These are phyloP conservation scores for Drymodes brunneopygia DNA, from an alignment of 2,113 vertebrate genomes.

Conservation along the genomic window DNA sequence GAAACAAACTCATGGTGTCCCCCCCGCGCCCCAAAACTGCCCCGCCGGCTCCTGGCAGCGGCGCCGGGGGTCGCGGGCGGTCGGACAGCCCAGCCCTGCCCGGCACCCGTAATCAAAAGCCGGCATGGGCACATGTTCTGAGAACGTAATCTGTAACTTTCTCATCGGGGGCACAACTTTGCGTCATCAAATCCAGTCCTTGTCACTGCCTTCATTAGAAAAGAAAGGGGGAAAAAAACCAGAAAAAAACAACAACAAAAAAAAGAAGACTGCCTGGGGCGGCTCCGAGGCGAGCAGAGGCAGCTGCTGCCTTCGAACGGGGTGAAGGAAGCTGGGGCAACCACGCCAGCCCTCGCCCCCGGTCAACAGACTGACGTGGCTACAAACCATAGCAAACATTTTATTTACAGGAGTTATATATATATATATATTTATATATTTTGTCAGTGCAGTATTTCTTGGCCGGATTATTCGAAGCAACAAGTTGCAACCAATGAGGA, in stretches of 20 bases:
- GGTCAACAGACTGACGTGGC: conserved; percentile 19
- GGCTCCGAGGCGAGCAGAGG: background rate
- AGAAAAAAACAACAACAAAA: background rate
- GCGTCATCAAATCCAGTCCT: background rate
- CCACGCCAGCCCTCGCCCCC: background rate
- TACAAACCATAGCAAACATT: conserved; percentile 86
- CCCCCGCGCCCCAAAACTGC: background rate
- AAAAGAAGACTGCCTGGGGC: background rate
- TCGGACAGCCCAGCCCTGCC: background rate
- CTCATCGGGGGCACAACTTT: background rate
- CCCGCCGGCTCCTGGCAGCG: background rate
- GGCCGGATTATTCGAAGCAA: conserved; percentile 57
- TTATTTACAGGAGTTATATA: conserved; percentile 88
- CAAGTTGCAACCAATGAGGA: background rate
- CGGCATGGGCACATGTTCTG: fast-evolving
- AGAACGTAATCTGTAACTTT: fast-evolving
- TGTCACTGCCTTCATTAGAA: background rate
- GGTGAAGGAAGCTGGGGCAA: background rate
- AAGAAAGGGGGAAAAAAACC: background rate
- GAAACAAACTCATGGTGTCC: fast-evolving
- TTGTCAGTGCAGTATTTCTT: conserved; percentile 77
- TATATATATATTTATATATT: conserved; percentile 32
- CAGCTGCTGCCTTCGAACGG: background rate
- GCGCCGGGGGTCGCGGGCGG: too few species aligned
- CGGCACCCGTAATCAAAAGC: fast-evolving